Percentiles rank a stretch among this genome's conserved stretches.
Conservation (phyloP, 1,140 invertebrate genomes). For the Drosophila littoralis region DNA sequence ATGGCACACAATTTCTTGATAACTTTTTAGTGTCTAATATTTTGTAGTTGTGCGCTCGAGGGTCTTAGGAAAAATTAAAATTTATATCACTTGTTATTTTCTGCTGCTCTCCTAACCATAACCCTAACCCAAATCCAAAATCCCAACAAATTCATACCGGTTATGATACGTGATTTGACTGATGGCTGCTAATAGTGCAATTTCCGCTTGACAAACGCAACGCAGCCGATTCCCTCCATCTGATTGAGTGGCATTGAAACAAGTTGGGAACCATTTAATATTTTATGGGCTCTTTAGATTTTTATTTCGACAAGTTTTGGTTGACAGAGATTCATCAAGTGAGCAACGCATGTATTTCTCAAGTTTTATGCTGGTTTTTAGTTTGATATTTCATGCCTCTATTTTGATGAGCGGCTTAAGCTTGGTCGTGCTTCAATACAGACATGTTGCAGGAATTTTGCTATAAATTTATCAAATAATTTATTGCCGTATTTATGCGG, state of each 20-base stretch:
- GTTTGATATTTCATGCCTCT: constrained; percentile 4
- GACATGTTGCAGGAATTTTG: not conserved
- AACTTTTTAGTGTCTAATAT: constrained; percentile 75
- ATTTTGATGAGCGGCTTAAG: not conserved
- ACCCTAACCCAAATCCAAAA: not conserved
- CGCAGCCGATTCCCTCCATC: not conserved
- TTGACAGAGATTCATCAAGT: constrained; percentile 17
- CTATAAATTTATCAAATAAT: not conserved
- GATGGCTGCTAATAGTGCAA: constrained; percentile 44
- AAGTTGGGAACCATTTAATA: constrained; percentile 30
- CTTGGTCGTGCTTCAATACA: not conserved
- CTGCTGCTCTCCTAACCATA: not conserved
- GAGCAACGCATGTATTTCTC: constrained; percentile 12
- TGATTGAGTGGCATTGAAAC: constrained; percentile 15
- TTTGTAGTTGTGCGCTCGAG: constrained; percentile 42
- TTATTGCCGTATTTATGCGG: not conserved
- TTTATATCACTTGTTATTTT: constrained; percentile 63
- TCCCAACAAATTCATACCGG: constrained; percentile 36
- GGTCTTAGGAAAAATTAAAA: constrained; percentile 66
- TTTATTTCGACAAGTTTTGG: constrained; percentile 33
- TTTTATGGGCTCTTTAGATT: constrained; percentile 32
- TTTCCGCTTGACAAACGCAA: constrained; percentile 32
- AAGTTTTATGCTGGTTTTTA: constrained; percentile 5
- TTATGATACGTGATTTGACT: constrained; percentile 55
- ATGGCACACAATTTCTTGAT: constrained; percentile 75